Evolutionary conservation across 2,888 invertebrate genomes (phyloP).

Genomic region (Agriopis leucophaearia): DNA sequence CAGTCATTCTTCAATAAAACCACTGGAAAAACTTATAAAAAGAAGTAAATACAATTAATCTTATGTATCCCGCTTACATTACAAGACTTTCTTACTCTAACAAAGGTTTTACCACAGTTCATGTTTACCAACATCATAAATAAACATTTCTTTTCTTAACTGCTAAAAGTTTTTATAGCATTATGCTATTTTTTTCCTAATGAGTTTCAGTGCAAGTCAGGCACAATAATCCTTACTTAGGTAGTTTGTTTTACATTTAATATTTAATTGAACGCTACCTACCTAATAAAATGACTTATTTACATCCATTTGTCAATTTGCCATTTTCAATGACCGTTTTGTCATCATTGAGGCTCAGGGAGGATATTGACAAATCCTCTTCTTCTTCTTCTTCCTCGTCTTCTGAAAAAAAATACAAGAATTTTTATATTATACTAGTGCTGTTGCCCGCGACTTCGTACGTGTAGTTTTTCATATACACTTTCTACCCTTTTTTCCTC

Average conservation of each 20-base stretch:
- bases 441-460: no score
- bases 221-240: constrained; percentile 22
- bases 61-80: constrained; percentile 2
- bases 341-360: constrained; percentile 72
- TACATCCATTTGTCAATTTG: constrained; percentile 63
- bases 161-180: constrained; percentile 6
- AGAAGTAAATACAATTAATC: neutral
- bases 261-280: constrained; percentile 26
- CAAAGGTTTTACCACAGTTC: neutral
- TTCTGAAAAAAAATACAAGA: constrained; percentile 60
- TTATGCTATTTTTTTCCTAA: constrained; percentile 18
- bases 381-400: constrained; percentile 50
- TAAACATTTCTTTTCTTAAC: constrained; percentile 6
- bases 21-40: neutral
- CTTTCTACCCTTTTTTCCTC: no score
- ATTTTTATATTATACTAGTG: no score
- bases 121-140: constrained; percentile 10
- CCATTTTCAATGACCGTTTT: constrained; percentile 76
- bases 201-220: constrained; percentile 24
- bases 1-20: neutral
- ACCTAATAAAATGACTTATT: constrained; percentile 41
- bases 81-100: constrained; percentile 14
- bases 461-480: no score
- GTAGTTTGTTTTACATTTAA: constrained; percentile 5
- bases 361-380: constrained; percentile 75